These are phyloP conservation scores for Gavia stellata DNA, from an alignment of 2,113 vertebrate species.

Conservation along the genomic window DNA sequence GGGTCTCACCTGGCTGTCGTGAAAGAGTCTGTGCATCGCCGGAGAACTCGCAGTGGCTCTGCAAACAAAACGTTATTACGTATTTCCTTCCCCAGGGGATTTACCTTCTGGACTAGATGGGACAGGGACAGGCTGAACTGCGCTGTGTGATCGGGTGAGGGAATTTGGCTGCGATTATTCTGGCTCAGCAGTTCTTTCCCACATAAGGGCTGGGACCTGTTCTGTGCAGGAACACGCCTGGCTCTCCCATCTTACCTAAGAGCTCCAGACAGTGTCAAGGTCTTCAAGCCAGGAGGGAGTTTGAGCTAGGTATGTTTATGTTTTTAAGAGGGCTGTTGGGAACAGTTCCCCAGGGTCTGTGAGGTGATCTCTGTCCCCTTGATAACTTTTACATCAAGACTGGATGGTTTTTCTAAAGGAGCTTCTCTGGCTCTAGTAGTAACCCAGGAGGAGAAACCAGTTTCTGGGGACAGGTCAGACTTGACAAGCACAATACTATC, in stretches of 20 bases:
- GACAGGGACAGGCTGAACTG: not conserved
- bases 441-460: not conserved
- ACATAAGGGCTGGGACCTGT: not conserved
- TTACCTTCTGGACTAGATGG: not conserved
- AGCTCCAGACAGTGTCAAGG: not conserved
- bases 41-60: not conserved
- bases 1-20: not conserved
- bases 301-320: fast-evolving
- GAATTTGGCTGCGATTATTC: not conserved
- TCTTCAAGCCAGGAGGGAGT: not conserved
- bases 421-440: not conserved
- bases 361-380: not conserved
- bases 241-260: not conserved
- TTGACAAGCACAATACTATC: not conserved
- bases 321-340: not conserved
- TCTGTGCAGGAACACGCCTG: not conserved
- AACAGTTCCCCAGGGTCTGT: fast-evolving
- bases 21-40: not conserved
- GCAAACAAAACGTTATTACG: fast-evolving
- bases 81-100: not conserved
- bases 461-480: not conserved
- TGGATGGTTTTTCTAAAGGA: not conserved
- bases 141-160: fast-evolving
- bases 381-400: not conserved
- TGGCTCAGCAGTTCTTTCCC: not conserved